A percentile compares a stretch with the other conserved stretches of the same genome.
Evolutionary conservation across 1,140 invertebrate species (phyloP).

Genomic region (Bombus sibiricus): DNA sequence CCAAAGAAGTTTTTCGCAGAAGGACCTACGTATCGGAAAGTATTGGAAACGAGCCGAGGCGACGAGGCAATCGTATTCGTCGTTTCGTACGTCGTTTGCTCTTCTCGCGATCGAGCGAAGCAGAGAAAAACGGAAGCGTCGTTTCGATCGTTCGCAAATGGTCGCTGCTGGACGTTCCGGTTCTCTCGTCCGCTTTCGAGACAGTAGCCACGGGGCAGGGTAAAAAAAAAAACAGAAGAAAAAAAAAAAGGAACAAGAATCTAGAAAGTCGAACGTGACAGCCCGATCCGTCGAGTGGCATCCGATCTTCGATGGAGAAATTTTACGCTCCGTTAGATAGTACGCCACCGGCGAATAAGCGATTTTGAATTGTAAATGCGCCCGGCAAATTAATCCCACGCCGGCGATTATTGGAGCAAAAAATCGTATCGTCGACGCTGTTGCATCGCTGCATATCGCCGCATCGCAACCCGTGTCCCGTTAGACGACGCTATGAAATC

Average conservation of each 20-base stretch:
- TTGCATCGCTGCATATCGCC: not conserved
- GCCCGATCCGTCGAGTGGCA: not conserved
- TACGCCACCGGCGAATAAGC: not conserved
- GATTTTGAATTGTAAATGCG: conserved; percentile 49
- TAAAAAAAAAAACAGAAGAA: not conserved
- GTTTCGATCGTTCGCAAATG: not conserved
- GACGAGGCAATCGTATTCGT: not conserved
- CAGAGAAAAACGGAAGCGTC: not conserved
- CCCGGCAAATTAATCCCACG: conserved; percentile 35
- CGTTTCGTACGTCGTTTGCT: not conserved
- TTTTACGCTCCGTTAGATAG: conserved; percentile 10
- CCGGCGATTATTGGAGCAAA: conserved; percentile 11
- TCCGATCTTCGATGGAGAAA: conserved; percentile 25
- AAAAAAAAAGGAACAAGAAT: not conserved
- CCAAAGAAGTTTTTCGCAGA: too few species aligned
- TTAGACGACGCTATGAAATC: not conserved
- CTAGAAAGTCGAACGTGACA: conserved; percentile 6
- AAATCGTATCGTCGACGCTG: conserved; percentile 13
- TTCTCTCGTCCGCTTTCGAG: conserved; percentile 3
- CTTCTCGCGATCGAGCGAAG: not conserved
- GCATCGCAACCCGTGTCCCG: conserved; percentile 3
- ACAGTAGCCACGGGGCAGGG: not conserved
- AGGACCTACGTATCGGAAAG: too few species aligned
- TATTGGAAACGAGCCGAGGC: not conserved
- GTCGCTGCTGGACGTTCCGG: not conserved